Base-by-base conservation (phyloP, 1,140 invertebrate species). In the Psilanteris sp. region DNA sequence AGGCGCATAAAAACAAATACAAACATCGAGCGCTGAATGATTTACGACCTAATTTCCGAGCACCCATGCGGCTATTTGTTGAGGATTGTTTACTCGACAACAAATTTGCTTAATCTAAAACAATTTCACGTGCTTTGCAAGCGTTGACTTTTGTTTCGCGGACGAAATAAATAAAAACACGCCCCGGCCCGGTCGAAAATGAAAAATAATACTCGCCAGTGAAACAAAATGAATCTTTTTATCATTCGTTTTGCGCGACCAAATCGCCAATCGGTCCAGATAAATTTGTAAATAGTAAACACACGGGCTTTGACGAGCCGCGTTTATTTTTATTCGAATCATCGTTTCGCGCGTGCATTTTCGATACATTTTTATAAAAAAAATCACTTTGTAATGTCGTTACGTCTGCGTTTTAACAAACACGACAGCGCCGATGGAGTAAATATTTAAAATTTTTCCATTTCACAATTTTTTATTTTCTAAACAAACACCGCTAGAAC, bases 281-380 rank as follows among this genome's bases (percentile, higher is more conserved):
- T 29, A 55, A 55, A 55, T 55, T 55, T 41, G 36, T 55, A 55
- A 55, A 55, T 36, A 41, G 14, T 14, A 43, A 43, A 57, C 43
- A 43, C 24, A 34, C 37, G 22, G 34, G 15, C 36, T 43, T 57
- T 57, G 37, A 57, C 52, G 4, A 43, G 32, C 27, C 2, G 4
- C 22, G 20, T 18, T 27, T 10, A 2, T 13, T 27, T 39, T 54
- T 54, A 39, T 27, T 32, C 22, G 6, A 26, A 10, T 10, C 10
- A 9, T 26, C 50, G 50, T 22, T 57, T 57, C 34, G 29, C 41
- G 14, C n/a, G 20, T 29, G 41, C 50, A 55, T n/a, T 55, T 55
- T 55, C 26, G 50, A 55, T 41, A 55, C 36, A 55, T 55, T 41
- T 55, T 41, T 55, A 15, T 41, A 6, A 29, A 41, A 55, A 20